Base-by-base conservation (phyloP, 2,888 invertebrate species). In the Deilephila elpenor region DNA sequence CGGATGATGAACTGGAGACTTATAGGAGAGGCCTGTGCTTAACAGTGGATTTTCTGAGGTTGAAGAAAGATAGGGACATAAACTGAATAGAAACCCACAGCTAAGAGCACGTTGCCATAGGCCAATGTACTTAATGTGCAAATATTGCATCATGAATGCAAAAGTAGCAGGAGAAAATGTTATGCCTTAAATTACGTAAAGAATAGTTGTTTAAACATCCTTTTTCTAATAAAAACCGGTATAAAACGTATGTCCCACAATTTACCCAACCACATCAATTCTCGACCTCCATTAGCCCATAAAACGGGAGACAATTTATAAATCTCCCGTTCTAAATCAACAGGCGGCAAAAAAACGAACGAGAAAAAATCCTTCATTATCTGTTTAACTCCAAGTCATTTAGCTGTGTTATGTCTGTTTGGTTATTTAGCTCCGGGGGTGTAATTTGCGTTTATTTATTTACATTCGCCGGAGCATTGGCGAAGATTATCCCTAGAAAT, bases 401-500 rank as follows among this genome's bases (percentile, higher is more conserved):
- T 60, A 44, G 29, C 34, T 17, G 61, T 51, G 51, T 51, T 44
- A 72, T 61, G 32, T 51, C 56, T 25, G 60, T 78, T 59, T 78
- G 75, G 76, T 76, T 80, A 75, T 79, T 79, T 75, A 56, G 73
- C 74, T 53, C 72, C 71, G 73, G 74, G 78, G 74, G 62, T 56
- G 29, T 60, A 71, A 61, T 71, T 60, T 61, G 34, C 75, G 76
- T 78, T 77, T 80, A 76, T 81, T 81, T 81, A 82, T 83, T 83
- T 82, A 79, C 76, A 77, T 83, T 82, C 77, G 77, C 75, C 76
- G 76, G 74, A 73, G 79, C 77, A 85, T 87, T 88, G 87, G 84
- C 84, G 86, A 88, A 89, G 90, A 90, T 92, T 87, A 91, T 89
- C 89, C 89, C 78, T 79, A 83, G 85, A 85, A 89, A 89, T 88